phyloP scores from a whole-genome alignment of 2,113 vertebrate species.

The Melanostigma gelatinosum region DNA sequence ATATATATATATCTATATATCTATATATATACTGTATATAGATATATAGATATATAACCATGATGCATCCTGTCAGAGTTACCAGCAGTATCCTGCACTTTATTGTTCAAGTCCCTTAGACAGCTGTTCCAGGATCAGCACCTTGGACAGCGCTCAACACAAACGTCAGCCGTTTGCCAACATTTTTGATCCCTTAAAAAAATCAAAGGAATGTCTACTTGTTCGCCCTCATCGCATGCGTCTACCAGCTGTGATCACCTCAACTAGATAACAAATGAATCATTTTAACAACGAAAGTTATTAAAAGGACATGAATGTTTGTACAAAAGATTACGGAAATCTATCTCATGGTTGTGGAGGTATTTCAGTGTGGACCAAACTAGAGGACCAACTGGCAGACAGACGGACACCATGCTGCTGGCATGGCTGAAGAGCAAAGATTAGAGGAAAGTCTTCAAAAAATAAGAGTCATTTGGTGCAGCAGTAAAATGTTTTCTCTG shows the following conservation, averaged over 20 bases:
- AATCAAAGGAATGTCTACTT: not conserved
- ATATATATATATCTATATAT: not conserved
- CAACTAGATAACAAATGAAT: not conserved
- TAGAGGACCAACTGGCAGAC: not conserved
- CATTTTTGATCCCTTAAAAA: not conserved
- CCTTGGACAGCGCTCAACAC: slow-evolving; percentile 19
- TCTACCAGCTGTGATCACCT: not conserved
- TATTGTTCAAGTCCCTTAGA: not conserved
- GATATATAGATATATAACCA: too few species aligned
- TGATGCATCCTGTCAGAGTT: not conserved
- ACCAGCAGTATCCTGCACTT: not conserved
- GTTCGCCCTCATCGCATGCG: not conserved
- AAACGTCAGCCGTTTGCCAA: not conserved
- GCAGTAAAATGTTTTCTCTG: not conserved
- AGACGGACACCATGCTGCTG: too few species aligned
- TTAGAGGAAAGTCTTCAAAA: not conserved
- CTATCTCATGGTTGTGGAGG: not conserved
- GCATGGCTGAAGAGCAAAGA: not conserved
- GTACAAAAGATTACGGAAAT: not conserved
- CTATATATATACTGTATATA: too few species aligned
- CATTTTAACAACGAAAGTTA: not conserved
- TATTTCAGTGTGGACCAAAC: not conserved
- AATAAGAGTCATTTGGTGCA: not conserved
- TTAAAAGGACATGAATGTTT: not conserved
- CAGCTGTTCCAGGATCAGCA: slow-evolving; percentile 35